Base-by-base conservation (phyloP, 2,888 invertebrate genomes). In the Sarcophaga carnaria region DNA sequence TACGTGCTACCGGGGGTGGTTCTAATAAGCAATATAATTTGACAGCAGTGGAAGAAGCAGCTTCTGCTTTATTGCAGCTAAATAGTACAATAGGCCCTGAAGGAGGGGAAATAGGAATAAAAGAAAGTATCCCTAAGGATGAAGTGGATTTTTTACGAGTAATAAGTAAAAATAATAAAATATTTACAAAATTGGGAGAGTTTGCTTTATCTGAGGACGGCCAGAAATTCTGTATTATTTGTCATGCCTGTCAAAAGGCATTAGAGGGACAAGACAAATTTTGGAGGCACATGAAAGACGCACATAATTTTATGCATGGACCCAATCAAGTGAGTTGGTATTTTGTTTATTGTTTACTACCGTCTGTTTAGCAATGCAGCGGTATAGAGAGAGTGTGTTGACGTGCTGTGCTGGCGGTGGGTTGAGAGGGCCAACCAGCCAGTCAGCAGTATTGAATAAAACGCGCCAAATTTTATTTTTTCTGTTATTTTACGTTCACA, bases 241-340 rank as follows among this genome's bases (percentile, higher is more conserved):
- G 92, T 67, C 92, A 92, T 88, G 91, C 91, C 76, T 92, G 92
- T 88, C 92, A 92, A 88, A 91, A 92, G 87, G 92, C 92, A 87
- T 77, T 91, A 80, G 91, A 91, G 82, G 92, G 92, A 54, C 92
- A 92, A 85, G 92, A 92, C 74, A 92, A 92, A 69, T 92, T 92
- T 87, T 92, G 92, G 92, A 92, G 92, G 80, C 92, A 92, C 87
- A 91, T 92, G 90, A 92, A n/a, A 80, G 92, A 92, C 83, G 92
- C 92, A 78, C 92, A 92, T 88, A 92, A 92, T 82, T 92, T 92
- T 63, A 88, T 92, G 89, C 92, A 92, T 60, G 88, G 87, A 4
- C 84, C 87, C 71, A 89, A 89, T 81, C 91, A 91, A 91, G 91
- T 91, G 76, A 85, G 91, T 82, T 64, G 22, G 37, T 69, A 75